Conservation (phyloP, 2,888 invertebrate species). For the Fragum whitleyi region DNA sequence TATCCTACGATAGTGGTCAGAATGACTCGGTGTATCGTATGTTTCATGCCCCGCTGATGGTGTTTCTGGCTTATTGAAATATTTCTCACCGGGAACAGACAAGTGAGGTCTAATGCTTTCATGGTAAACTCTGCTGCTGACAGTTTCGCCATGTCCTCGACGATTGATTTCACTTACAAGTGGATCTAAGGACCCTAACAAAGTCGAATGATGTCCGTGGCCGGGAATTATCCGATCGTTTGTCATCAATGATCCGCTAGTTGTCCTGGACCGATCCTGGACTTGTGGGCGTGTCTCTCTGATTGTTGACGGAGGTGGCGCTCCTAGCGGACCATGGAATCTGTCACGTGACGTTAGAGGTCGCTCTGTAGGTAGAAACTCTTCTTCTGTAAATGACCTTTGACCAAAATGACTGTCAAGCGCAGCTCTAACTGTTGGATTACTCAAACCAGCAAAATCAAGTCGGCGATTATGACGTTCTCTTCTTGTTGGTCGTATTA, state of each 20-base stretch:
- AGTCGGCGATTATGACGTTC: neutral
- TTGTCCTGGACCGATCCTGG: neutral
- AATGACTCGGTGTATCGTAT: neutral
- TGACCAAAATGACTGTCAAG: slow-evolving; percentile 1
- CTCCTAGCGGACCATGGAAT: neutral
- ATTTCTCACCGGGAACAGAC: neutral
- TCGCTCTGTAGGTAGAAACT: neutral
- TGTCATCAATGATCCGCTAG: neutral
- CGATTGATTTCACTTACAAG: slow-evolving; percentile 20
- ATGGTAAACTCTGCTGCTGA: neutral
- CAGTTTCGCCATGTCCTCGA: neutral
- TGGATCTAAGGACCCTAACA: slow-evolving; percentile 24
- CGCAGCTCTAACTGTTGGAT: neutral
- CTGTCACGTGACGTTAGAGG: neutral
- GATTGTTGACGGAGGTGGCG: neutral
- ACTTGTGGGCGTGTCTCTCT: neutral
- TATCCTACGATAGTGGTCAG: neutral
- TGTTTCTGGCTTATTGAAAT: neutral
- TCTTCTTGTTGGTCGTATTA: neutral
- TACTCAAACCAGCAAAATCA: slow-evolving; percentile 10
- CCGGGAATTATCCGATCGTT: neutral
- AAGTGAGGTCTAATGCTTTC: neutral
- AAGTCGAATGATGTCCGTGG: neutral
- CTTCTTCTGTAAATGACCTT: neutral
- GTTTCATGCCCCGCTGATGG: neutral